Base-by-base conservation (phyloP, 2,888 invertebrate genomes). In the Stramonita haemastoma region DNA sequence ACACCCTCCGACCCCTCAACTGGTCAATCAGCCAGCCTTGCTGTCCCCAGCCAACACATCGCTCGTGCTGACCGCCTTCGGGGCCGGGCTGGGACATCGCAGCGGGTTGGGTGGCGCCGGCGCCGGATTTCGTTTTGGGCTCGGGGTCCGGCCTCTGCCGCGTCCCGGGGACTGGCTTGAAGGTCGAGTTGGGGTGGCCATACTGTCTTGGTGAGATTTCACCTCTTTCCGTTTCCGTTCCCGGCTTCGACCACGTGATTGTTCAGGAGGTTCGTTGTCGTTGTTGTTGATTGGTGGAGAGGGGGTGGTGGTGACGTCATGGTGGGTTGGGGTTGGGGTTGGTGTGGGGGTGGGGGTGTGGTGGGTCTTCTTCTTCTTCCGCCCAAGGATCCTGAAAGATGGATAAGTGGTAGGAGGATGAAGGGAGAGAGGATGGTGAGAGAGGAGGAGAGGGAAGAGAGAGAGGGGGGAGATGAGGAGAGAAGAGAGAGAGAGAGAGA, bases 1-100 rank as follows among this genome's bases (percentile, higher is more conserved):
- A 95, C 4, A 94, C 93, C 88, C 91, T 91, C 87, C 85, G 46
- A 4, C 91, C 91, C 56, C 90, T 88, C 29, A 90, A 84, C 87
- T 93, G 93, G 90, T 94, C 94, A 79, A 91, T 91, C n/a, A 94
- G 91, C 94, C 94, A 94, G 5, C 94, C 95, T 22, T 92, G 87
- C 36, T 92, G 90, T 94, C 94, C 13, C 93, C 92, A 79, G 92
- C 91, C 57, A 92, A 92, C 22, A 94, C 90, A 84, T 93, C 94
- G 29, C 92, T 89, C 90, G 93, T 92, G 15, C 93, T 92, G 15
- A 94, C 90, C 29, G 91, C 89, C 66, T 91, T 90, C 19, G 91
- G 85, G 56, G n/a, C 19, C 88, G 90, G 77, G 88, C 56, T 36
- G 70, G 85, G 60, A 87, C 81, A 32, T 46, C 56, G 26, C 85